Evolutionary conservation across 2,888 invertebrate species (phyloP).

Genomic region (Athetis lepigone): DNA sequence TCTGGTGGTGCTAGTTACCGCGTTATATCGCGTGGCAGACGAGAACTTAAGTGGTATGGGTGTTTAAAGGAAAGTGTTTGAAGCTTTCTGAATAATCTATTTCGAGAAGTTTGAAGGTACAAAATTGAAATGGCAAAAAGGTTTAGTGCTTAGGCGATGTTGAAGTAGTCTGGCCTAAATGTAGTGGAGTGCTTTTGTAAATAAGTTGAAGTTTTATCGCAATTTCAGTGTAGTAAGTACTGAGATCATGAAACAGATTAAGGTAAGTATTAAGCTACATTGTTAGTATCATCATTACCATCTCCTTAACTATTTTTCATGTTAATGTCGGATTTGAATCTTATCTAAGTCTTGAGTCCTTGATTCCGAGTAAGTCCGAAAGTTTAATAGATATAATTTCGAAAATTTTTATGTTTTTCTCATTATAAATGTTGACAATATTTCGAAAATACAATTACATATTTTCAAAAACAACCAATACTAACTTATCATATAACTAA

Average conservation of each 20-base stretch:
- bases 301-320: no score
- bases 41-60: slow-evolving; percentile 30
- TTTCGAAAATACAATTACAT: no score
- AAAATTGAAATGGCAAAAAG: not conserved
- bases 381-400: no score
- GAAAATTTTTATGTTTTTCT: no score
- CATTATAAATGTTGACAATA: no score
- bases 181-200: not conserved
- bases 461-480: not conserved
- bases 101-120: slow-evolving; percentile 17
- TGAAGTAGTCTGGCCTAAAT: not conserved
- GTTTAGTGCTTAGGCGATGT: not conserved
- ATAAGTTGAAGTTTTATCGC: not conserved
- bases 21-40: slow-evolving; percentile 39
- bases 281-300: no score
- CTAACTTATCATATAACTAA: not conserved
- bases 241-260: no score
- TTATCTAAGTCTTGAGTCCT: no score
- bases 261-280: no score
- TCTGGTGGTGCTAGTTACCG: slow-evolving; percentile 42
- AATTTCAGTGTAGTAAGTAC: not conserved
- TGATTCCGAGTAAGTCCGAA: no score
- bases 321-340: no score
- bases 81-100: slow-evolving; percentile 19
- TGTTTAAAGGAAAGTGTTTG: slow-evolving; percentile 16